A percentile compares a stretch with the other conserved stretches of the same genome.
Evolutionary conservation across 2,113 vertebrate genomes (phyloP).

Genomic region (Embiotoca jacksoni): DNA sequence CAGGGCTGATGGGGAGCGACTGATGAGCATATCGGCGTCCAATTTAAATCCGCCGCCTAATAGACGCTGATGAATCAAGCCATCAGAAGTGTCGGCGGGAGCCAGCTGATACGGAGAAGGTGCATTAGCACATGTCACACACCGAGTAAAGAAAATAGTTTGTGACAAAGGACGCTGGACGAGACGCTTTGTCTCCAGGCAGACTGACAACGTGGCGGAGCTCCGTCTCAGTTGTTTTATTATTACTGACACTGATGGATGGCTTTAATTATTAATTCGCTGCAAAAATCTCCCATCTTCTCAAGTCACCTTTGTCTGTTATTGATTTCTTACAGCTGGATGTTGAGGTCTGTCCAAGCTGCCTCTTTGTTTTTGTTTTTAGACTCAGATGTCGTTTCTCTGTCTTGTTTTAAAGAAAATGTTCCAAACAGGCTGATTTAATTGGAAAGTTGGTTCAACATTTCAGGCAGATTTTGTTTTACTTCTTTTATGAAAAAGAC

Average conservation of each 20-base stretch:
- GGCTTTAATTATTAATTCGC: slow-evolving; percentile 37
- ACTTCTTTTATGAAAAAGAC: background rate
- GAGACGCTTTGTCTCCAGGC: slow-evolving; percentile 15
- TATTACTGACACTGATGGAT: slow-evolving; percentile 22
- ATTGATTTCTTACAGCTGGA: slow-evolving; percentile 18
- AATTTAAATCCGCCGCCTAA: slow-evolving; percentile 52
- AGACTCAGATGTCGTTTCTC: background rate
- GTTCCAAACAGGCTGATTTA: too few species aligned
- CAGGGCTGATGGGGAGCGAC: slow-evolving; percentile 63
- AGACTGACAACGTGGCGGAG: slow-evolving; percentile 21
- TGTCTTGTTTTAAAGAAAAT: background rate
- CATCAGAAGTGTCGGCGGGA: slow-evolving; percentile 49
- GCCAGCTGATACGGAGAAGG: slow-evolving; percentile 12
- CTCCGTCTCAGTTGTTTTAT: slow-evolving; percentile 10
- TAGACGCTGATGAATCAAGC: slow-evolving; percentile 59
- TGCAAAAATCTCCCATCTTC: slow-evolving; percentile 7
- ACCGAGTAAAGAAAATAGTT: slow-evolving; percentile 23
- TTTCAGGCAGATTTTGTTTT: too few species aligned
- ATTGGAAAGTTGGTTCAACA: too few species aligned
- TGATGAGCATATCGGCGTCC: slow-evolving; percentile 60
- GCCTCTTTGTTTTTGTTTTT: background rate
- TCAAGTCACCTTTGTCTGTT: slow-evolving; percentile 3
- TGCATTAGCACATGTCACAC: slow-evolving; percentile 47
- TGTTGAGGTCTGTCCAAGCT: slow-evolving; percentile 1
- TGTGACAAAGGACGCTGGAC: slow-evolving; percentile 41